Conservation (phyloP, 2,888 invertebrate species). For the Brachypalpus laphriformis region DNA sequence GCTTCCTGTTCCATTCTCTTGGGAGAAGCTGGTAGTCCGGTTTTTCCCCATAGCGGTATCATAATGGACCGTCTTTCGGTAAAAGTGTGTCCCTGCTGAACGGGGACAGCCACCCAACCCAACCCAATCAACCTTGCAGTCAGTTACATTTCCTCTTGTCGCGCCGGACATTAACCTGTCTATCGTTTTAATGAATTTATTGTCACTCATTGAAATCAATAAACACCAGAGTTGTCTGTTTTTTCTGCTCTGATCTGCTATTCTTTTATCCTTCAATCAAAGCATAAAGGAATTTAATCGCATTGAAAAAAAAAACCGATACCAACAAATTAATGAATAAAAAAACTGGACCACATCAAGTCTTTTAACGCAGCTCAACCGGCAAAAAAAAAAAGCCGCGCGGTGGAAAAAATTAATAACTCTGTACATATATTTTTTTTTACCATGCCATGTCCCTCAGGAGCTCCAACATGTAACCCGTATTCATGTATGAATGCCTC, state of each 20-base stretch:
- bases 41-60: too few species aligned
- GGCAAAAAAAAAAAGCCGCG: background rate
- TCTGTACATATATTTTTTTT: conserved; percentile 24
- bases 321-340: conserved; percentile 68
- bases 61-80: too few species aligned
- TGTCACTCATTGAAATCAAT: conserved; percentile 74
- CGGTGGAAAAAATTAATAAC: conserved; percentile 64
- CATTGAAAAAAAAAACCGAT: conserved; percentile 14
- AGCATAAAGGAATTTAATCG: conserved; percentile 67
- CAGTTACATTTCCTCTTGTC: background rate
- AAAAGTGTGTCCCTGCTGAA: too few species aligned
- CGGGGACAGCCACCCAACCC: too few species aligned
- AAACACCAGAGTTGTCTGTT: conserved; percentile 38
- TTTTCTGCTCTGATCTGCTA: background rate
- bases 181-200: conserved; percentile 83
- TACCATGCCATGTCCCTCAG: conserved; percentile 25
- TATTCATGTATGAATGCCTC: conserved; percentile 47
- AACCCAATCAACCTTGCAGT: too few species aligned
- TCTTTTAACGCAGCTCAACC: conserved; percentile 44
- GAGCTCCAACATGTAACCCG: conserved; percentile 21
- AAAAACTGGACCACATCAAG: conserved; percentile 52
- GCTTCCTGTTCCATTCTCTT: too few species aligned
- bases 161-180: conserved; percentile 81
- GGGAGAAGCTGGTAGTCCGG: too few species aligned
- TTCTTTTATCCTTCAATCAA: conserved; percentile 68